Conservation (phyloP, 2,888 invertebrate species). For the Thecophora atra region DNA sequence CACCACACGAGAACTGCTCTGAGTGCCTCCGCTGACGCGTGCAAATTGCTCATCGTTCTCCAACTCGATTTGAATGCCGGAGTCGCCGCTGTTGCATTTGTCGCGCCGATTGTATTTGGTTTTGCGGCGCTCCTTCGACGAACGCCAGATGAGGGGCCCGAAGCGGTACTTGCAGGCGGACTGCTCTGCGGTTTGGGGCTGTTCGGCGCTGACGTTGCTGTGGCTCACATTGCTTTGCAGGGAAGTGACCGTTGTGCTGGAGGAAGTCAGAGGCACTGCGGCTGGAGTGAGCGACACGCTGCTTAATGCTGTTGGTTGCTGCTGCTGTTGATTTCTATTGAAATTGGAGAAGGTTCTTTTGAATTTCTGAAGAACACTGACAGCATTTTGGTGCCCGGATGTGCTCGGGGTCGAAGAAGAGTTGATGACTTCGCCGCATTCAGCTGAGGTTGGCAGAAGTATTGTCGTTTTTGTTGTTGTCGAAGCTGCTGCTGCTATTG, state of each 20-base stretch:
- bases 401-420: conserved; percentile 6
- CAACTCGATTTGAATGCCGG: conserved; percentile 76
- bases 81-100: conserved; percentile 79
- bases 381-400: conserved; percentile 43
- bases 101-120: conserved; percentile 75
- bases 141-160: conserved; percentile 77
- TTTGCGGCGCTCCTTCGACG: conserved; percentile 76
- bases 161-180: conserved; percentile 68
- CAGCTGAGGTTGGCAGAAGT: conserved; percentile 26
- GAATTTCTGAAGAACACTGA: conserved; percentile 75
- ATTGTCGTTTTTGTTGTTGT: conserved; percentile 32
- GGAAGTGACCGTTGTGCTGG: conserved; percentile 13
- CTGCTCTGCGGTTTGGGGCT: conserved; percentile 16
- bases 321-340: conserved; percentile 49
- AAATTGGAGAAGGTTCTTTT: conserved; percentile 73
- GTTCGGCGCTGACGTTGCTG: not conserved
- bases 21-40: conserved; percentile 42
- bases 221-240: conserved; percentile 32
- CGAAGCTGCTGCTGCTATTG: conserved; percentile 29
- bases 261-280: not conserved
- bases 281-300: not conserved
- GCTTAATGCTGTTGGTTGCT: conserved; percentile 34
- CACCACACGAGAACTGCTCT: conserved; percentile 25
- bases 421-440: conserved; percentile 20
- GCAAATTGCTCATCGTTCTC: conserved; percentile 65